Evolutionary conservation across 2,888 invertebrate genomes (phyloP).

Genomic region (Folsomia candida): DNA sequence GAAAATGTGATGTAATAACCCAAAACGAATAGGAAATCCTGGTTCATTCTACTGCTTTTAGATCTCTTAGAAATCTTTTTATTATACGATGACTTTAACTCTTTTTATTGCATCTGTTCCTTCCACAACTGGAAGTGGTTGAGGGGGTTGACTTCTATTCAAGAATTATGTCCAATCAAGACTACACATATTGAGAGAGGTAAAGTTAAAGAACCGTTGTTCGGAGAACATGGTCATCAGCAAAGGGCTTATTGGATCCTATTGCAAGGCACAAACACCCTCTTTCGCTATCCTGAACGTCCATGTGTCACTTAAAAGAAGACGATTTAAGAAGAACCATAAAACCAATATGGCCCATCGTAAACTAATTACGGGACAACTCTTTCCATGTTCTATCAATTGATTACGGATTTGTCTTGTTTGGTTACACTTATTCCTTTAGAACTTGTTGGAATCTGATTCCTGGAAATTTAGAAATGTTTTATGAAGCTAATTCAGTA

Average conservation of each 20-base stretch:
- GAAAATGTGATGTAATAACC: neutral
- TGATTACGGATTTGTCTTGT: neutral
- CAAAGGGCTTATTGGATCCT: neutral
- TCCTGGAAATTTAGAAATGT: neutral
- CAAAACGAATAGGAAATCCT: slow-evolving; percentile 6
- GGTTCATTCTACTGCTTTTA: no score
- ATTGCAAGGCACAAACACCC: neutral
- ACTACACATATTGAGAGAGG: neutral
- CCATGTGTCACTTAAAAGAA: neutral
- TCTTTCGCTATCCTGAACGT: neutral
- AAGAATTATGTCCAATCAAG: slow-evolving; percentile 14
- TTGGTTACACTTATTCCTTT: neutral
- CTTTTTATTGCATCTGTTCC: slow-evolving; percentile 8
- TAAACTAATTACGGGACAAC: neutral
- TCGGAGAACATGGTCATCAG: neutral
- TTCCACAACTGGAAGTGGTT: neutral
- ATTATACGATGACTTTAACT: neutral
- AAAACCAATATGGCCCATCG: neutral
- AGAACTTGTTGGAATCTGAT: neutral
- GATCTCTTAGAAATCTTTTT: slow-evolving; percentile 2
- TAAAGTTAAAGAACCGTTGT: neutral
- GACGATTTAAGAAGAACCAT: neutral
- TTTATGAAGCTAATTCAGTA: neutral
- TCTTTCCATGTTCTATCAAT: neutral
- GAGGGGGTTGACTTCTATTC: neutral